Percentiles rank a stretch among this genome's conserved stretches.
phyloP scores from a whole-genome alignment of 1,140 invertebrate genomes.

The Drosophila bifasciata region DNA sequence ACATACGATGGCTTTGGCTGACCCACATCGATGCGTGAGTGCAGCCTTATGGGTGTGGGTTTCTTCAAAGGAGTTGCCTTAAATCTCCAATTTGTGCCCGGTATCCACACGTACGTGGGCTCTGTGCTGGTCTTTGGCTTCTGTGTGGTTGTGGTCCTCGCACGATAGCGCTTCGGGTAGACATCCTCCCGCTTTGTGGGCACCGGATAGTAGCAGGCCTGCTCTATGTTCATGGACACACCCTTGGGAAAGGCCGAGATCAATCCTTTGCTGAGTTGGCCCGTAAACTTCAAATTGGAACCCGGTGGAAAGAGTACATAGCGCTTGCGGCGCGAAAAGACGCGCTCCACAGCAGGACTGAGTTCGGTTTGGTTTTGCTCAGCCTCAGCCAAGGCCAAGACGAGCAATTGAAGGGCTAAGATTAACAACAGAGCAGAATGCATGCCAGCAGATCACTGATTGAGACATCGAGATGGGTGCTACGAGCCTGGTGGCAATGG shows the following conservation, averaged over 20 bases:
- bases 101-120: conserved; percentile 69
- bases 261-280: conserved; percentile 59
- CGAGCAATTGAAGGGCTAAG: conserved; percentile 16
- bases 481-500: too few species aligned
- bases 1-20: conserved; percentile 26
- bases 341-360: conserved; percentile 59
- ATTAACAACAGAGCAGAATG: conserved; percentile 37
- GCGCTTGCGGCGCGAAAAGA: conserved; percentile 72
- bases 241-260: conserved; percentile 60
- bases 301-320: conserved; percentile 72
- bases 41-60: conserved; percentile 39
- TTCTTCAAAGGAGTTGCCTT: conserved; percentile 72
- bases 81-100: conserved; percentile 72
- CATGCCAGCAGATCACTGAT: conserved; percentile 60
- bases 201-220: conserved; percentile 72
- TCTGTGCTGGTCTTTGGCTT: conserved; percentile 51
- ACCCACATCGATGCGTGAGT: conserved; percentile 54
- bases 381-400: neutral
- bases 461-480: conserved; percentile 51
- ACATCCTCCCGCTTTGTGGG: conserved; percentile 66
- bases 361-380: conserved; percentile 42
- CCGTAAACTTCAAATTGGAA: conserved; percentile 68
- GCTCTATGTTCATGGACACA: conserved; percentile 62
- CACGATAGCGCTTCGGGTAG: conserved; percentile 69
- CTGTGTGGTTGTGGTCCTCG: conserved; percentile 60